These are phyloP conservation scores for Climacteris rufus DNA, from an alignment of 2,113 vertebrate species.

Conservation along the genomic window DNA sequence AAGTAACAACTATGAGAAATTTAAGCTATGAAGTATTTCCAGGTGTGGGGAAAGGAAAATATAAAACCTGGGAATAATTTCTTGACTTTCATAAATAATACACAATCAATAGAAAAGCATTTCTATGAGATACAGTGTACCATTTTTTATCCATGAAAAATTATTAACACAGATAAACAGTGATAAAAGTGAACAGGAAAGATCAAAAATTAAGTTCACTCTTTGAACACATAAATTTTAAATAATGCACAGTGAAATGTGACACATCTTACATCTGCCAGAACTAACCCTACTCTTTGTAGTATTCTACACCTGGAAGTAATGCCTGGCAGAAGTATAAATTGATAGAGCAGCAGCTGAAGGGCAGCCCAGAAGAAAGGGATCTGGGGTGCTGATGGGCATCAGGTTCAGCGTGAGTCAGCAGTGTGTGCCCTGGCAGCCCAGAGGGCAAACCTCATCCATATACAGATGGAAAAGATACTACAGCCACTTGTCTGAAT, in stretches of 20 bases:
- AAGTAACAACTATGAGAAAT: not conserved
- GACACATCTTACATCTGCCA: not conserved
- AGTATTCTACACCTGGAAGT: not conserved
- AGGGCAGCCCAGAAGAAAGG: not conserved
- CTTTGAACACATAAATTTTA: not conserved
- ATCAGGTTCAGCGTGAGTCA: not conserved
- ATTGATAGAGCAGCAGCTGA: not conserved
- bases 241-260: not conserved
- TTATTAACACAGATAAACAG: not conserved
- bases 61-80: not conserved
- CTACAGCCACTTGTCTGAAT: not conserved
- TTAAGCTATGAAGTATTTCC: not conserved
- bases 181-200: not conserved
- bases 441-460: not conserved
- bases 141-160: not conserved
- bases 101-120: not conserved
- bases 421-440: not conserved
- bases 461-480: not conserved
- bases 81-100: not conserved
- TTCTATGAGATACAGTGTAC: not conserved
- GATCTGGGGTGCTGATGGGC: not conserved
- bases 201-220: not conserved
- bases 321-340: not conserved
- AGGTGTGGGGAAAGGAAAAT: not conserved
- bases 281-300: not conserved